Conservation (phyloP, 1,140 invertebrate genomes). For the Ostrea edulis region DNA sequence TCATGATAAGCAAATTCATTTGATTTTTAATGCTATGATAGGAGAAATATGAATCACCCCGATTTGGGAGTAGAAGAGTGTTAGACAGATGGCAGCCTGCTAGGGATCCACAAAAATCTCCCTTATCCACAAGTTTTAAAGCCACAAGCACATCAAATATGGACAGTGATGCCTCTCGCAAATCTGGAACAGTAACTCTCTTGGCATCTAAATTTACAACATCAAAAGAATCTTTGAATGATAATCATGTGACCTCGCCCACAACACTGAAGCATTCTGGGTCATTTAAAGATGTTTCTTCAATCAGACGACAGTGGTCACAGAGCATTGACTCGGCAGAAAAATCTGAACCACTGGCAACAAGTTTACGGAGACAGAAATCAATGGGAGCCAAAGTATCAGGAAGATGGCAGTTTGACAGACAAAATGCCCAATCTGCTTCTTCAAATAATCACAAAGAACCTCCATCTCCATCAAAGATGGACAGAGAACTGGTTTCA, state of each 20-base stretch:
- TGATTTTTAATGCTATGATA: background rate
- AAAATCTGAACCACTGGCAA: background rate
- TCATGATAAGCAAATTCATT: background rate
- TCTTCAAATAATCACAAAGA: slow-evolving; percentile 21
- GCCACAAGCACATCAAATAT: slow-evolving; percentile 20
- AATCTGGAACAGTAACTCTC: slow-evolving; percentile 49
- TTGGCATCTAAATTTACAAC: slow-evolving; percentile 48
- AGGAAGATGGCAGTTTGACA: slow-evolving; percentile 50
- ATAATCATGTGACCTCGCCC: slow-evolving; percentile 39
- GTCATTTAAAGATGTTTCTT: slow-evolving; percentile 49
- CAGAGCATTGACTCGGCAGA: slow-evolving; percentile 1
- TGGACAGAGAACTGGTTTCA: background rate
- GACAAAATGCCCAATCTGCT: background rate
- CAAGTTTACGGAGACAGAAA: slow-evolving; percentile 14
- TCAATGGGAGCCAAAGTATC: slow-evolving; percentile 27
- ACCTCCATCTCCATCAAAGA: background rate
- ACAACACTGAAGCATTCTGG: background rate
- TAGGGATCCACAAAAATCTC: slow-evolving; percentile 45
- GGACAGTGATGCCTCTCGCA: slow-evolving; percentile 42
- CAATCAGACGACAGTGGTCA: slow-evolving; percentile 50
- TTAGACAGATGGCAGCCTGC: slow-evolving; percentile 49
- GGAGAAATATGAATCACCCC: slow-evolving; percentile 20
- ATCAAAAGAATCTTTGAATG: slow-evolving; percentile 22
- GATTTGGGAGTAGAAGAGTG: slow-evolving; percentile 35
- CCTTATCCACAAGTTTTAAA: slow-evolving; percentile 28